These are phyloP conservation scores for Pteruthius melanotis DNA, from an alignment of 2,113 vertebrate genomes.

Conservation along the genomic window DNA sequence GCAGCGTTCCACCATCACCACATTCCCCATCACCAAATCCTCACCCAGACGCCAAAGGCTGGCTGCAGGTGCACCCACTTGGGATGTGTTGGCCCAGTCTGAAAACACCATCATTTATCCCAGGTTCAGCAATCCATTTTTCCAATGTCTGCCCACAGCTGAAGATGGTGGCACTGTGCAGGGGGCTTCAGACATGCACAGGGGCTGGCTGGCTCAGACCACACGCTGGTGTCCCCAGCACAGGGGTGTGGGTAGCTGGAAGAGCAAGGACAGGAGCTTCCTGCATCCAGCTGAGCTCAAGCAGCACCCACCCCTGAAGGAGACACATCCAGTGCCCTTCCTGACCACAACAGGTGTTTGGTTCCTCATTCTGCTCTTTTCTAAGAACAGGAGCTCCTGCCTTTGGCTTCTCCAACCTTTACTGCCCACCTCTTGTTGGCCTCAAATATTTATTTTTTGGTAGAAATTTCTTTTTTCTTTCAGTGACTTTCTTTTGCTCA, in stretches of 20 bases:
- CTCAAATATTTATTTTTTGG: background rate
- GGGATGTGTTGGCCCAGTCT: accelerated
- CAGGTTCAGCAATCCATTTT: background rate
- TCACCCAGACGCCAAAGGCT: accelerated
- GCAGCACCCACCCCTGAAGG: background rate
- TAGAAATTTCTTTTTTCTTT: background rate
- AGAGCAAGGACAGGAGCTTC: background rate
- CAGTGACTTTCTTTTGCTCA: background rate
- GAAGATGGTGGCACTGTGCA: background rate
- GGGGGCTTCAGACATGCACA: background rate
- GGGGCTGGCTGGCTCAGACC: background rate
- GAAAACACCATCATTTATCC: background rate
- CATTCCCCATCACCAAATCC: background rate
- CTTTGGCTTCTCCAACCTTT: background rate
- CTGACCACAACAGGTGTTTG: background rate
- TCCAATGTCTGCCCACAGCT: background rate
- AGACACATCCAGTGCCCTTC: background rate
- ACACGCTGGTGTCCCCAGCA: accelerated
- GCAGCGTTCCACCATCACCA: background rate
- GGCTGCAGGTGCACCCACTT: accelerated
- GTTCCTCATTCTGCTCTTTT: background rate
- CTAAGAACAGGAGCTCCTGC: background rate
- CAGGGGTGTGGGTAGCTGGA: background rate
- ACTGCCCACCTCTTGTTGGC: background rate
- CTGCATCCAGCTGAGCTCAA: background rate